phyloP scores from a whole-genome alignment of 2,113 vertebrate genomes.

The Theristicus caerulescens region DNA sequence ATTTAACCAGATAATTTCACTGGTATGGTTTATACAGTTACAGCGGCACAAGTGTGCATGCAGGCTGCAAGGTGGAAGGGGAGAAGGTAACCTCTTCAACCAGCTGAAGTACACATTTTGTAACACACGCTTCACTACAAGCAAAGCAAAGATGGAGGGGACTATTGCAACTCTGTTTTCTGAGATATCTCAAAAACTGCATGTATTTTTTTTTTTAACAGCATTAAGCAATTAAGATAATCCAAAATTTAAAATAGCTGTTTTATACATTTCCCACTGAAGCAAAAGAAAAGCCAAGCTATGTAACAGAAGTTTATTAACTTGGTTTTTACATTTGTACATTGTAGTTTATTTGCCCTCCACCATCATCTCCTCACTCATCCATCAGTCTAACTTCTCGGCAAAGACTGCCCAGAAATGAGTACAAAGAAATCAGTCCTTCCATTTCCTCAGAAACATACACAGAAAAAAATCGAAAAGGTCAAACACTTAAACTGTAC shows the following conservation, averaged over 20 bases:
- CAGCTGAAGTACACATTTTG: not conserved
- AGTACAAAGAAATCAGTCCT: not conserved
- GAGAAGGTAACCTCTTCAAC: not conserved
- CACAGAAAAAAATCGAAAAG: not conserved
- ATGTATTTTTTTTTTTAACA: not conserved
- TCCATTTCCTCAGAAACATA: not conserved
- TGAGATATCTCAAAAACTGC: not conserved
- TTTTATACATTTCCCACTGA: not conserved
- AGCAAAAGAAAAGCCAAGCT: not conserved
- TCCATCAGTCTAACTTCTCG: not conserved
- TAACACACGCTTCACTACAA: not conserved
- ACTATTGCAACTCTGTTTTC: not conserved
- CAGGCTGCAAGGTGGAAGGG: not conserved
- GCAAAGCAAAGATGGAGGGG: not conserved
- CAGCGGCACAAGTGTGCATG: not conserved
- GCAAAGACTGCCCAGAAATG: not conserved
- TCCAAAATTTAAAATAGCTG: not conserved
- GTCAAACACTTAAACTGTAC: not conserved
- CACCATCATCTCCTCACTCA: not conserved
- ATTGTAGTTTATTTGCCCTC: not conserved
- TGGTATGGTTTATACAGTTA: not conserved
- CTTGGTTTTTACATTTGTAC: not conserved
- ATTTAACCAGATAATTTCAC: slow-evolving; percentile 40
- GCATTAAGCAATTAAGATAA: not conserved
- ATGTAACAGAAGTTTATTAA: not conserved